Evolutionary conservation across 2,797 vertebrate genomes (phyloP), one percentile per base, ranked within the genome.

Genomic region (Selene dorsalis): DNA sequence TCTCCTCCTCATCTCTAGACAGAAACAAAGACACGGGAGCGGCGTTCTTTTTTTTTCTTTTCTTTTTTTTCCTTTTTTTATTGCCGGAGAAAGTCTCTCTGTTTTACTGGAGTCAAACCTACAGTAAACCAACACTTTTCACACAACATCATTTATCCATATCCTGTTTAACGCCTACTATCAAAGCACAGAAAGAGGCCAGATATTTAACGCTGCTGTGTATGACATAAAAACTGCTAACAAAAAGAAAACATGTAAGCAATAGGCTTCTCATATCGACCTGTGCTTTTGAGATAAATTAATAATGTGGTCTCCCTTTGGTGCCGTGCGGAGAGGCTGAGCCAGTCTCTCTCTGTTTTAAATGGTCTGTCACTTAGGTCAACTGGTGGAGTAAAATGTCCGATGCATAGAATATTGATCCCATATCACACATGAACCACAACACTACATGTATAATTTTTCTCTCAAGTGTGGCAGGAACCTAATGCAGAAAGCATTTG

Each of bases 271-370:
- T 88, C 62, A 62, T 93, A 93, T 93, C 81, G 89, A 93, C 91
- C 91, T 87, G 81, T 89, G 80, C 90, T 93, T 88, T 91, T 90
- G 78, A 90, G 84, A 93, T 94, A 82, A 93, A 93, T 95, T 91
- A 94, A 92, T 94, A 92, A 93, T 85, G 84, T 47, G 77, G 73
- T 83, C 83, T 89, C 84, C 83, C 87, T 91, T 91, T 77, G 83
- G 87, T 83, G 80, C 84, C 28, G 55, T 75, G 84, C 87, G 82
- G 71, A 83, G 85, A 79, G 71, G 85, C 88, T 77, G 80, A 88
- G 88, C 86, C 82, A 60, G 80, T 83, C 84, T 85, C 83, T 66
- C 88, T 88, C 82, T 65, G 83, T 93, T 90, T 94, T 90, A 93
- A 93, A 94, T 89, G 89, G 84, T 92, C 89, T 86, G 93, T 92